These are phyloP conservation scores for Tetropium fuscum DNA, from an alignment of 2,888 invertebrate species.

Conservation along the genomic window DNA sequence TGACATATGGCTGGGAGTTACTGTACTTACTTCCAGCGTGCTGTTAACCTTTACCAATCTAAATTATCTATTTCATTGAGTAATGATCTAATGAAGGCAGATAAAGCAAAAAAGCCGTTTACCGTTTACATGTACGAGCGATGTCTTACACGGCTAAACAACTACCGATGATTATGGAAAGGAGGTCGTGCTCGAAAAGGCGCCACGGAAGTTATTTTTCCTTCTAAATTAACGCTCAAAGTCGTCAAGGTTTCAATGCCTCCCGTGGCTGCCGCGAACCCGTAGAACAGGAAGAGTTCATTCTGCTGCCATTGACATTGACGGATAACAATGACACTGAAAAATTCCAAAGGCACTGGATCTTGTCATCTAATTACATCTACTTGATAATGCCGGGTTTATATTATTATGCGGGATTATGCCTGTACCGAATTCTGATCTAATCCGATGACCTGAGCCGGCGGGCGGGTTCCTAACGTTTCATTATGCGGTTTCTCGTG, in stretches of 20 bases:
- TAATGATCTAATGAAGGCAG: constrained; percentile 11
- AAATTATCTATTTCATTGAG: constrained; percentile 10
- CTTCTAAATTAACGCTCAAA: constrained; percentile 45
- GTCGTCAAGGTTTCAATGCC: constrained; percentile 45
- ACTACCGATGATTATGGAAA: constrained; percentile 40
- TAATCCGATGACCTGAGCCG: constrained; percentile 29
- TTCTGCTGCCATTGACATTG: constrained; percentile 48
- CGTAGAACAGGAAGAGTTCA: constrained; percentile 46
- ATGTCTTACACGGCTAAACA: constrained; percentile 12
- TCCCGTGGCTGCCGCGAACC: constrained; percentile 36
- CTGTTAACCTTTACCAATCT: constrained; percentile 3
- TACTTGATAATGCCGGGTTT: constrained; percentile 34
- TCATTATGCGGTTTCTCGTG: too few relatives aligned
- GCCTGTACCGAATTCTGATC: constrained; percentile 32
- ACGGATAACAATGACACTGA: constrained; percentile 43
- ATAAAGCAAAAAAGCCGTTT: constrained; percentile 5
- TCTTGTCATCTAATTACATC: constrained; percentile 38
- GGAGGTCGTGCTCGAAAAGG: constrained; percentile 51
- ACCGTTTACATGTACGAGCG: constrained; percentile 15
- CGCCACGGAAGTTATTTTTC: constrained; percentile 52
- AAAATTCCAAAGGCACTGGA: constrained; percentile 38
- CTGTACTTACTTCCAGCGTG: background rate
- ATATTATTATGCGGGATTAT: constrained; percentile 25
- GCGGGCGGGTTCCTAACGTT: too few relatives aligned
- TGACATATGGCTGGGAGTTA: too few relatives aligned